Percentiles rank a stretch among this genome's conserved stretches.
Conservation (phyloP, 2,888 invertebrate species). For the Nomada ferruginata region DNA sequence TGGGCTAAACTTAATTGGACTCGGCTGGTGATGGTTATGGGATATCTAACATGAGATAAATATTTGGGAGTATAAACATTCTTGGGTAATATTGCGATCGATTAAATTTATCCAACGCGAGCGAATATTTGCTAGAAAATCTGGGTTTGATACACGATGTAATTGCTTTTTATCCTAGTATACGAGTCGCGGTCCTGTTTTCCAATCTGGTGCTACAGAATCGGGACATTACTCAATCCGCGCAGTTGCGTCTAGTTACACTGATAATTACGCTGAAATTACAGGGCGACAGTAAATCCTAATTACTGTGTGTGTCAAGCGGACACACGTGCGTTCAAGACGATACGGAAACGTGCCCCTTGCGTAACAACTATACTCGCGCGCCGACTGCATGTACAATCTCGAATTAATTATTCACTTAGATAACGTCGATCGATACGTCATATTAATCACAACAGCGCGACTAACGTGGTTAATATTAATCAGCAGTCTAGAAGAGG, state of each 20-base stretch:
- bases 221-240: background rate
- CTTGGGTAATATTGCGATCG: no score
- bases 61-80: no score
- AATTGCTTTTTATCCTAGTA: no score
- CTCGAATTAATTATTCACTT: conserved; percentile 74
- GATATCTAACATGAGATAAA: no score
- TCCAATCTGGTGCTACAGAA: background rate
- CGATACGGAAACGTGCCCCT: conserved; percentile 54
- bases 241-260: conserved; percentile 11
- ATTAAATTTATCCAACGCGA: no score
- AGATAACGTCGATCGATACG: conserved; percentile 75
- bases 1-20: background rate
- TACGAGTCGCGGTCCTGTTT: background rate
- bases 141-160: no score
- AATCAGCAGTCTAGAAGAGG: conserved; percentile 72
- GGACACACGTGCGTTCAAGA: conserved; percentile 52
- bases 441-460: conserved; percentile 72
- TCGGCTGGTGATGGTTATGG: background rate
- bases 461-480: conserved; percentile 76
- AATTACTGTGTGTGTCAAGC: conserved; percentile 40
- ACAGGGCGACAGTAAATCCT: conserved; percentile 29
- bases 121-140: no score
- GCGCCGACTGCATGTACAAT: conserved; percentile 62
- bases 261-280: conserved; percentile 48
- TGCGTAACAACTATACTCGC: conserved; percentile 57